Evolutionary conservation across 2,797 vertebrate genomes (phyloP), one percentile per base, ranked within the genome.

Genomic region (Nasua narica): DNA sequence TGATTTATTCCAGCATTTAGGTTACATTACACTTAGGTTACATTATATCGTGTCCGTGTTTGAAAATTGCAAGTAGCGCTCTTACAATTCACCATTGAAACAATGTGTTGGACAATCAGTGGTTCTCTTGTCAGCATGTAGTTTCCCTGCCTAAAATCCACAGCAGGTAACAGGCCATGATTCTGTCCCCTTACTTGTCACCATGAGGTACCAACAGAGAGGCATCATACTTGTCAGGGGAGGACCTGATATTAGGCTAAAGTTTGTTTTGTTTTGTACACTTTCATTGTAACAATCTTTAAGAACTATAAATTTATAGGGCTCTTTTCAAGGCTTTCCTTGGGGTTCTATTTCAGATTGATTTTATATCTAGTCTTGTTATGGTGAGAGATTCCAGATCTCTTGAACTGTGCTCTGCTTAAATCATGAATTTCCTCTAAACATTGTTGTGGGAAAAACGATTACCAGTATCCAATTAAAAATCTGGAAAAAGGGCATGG

Each of bases 371-470:
- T 56, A 1, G 83, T 58, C 83, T 97, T 65, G 32, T 94, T 91
- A 87, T 95, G 93, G 95, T 96, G 87, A 97, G 90, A 95, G 95
- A 97, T 93, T 90, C 14, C 76, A 97, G 76, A 91, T 87, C 25
- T 0, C 15, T 86, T 67, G 4, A 90, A 70, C 76, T 91, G 54
- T 95, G 83, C 79, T 95, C 94, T 96, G 76, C 58, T 96, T 97
- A 81, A 62, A 92, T 98, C 96, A 95, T 8, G 46, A 21, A 10
- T 97, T 98, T 96, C 82, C 87, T 95, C 90, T 4, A 96, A 96
- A 78, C 54, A 96, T 97, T 97, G 98, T 98, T 97, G 11, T 79
- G 91, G 96, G 72, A 97, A 98, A 98, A 95, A 56, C 92, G 97
- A 82, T 43, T 62, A 89, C 23, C 0, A 0, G 93, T 62, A 92